These are phyloP conservation scores for Luidia sarsii DNA, from an alignment of 53 echinoderm and acorn worm genomes.

Conservation along the genomic window DNA sequence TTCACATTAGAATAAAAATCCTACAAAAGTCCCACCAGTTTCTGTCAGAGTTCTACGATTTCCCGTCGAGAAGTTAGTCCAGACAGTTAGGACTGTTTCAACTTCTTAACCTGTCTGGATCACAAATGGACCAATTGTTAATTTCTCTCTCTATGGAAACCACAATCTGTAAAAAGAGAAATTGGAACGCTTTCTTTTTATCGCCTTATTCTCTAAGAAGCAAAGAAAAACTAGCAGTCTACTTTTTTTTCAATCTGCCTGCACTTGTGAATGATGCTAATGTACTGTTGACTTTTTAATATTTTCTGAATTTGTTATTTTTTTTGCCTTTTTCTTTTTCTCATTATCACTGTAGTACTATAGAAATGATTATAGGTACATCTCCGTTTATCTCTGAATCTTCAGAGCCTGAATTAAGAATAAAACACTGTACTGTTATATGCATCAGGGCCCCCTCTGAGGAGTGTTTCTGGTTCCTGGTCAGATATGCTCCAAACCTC, in stretches of 20 bases:
- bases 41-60: too few species aligned
- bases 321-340: not conserved
- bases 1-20: too few species aligned
- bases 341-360: slow-evolving; percentile 1
- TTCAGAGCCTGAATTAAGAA: slow-evolving; percentile 15
- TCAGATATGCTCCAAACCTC: too few species aligned
- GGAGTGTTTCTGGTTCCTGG: too few species aligned
- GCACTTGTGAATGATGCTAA: not conserved
- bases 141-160: too few species aligned
- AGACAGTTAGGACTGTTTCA: too few species aligned
- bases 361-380: slow-evolving; percentile 26
- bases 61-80: too few species aligned
- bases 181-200: too few species aligned
- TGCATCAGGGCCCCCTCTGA: not conserved
- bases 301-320: not conserved
- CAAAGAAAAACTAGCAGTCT: not conserved
- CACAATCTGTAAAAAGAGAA: not conserved
- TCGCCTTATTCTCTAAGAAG: not conserved
- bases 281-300: not conserved
- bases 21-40: too few species aligned
- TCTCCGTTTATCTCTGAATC: slow-evolving; percentile 4
- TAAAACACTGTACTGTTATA: not conserved
- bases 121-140: too few species aligned
- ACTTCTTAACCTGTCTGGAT: too few species aligned
- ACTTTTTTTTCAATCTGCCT: not conserved